phyloP scores from a whole-genome alignment of 1,140 invertebrate genomes.

The Venturia canescens region DNA sequence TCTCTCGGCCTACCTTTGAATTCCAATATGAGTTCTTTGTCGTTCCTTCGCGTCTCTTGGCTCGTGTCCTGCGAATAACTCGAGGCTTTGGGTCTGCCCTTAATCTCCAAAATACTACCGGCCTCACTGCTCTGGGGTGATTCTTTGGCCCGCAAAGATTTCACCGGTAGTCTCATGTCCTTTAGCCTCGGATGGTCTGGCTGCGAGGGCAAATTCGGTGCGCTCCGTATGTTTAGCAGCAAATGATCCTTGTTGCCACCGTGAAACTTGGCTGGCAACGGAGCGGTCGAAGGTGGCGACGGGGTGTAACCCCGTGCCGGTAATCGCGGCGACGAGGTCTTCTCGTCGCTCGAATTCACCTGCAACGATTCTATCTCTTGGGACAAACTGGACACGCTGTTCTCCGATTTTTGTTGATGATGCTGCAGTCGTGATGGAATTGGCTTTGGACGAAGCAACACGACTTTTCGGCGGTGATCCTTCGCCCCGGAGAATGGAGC shows the following conservation, averaged over 20 bases:
- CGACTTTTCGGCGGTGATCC: conserved; percentile 69
- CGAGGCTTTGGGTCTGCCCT: conserved; percentile 77
- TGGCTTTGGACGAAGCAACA: conserved; percentile 77
- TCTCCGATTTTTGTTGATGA: conserved; percentile 66
- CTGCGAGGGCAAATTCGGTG: conserved; percentile 84
- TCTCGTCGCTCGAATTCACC: conserved; percentile 79
- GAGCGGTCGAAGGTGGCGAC: conserved; percentile 88
- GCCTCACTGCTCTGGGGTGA: conserved; percentile 80
- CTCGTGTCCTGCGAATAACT: conserved; percentile 62
- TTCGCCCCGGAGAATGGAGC: conserved; percentile 61
- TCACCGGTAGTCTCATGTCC: conserved; percentile 83
- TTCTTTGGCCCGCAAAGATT: conserved; percentile 79
- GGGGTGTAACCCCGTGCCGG: conserved; percentile 81
- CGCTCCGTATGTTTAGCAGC: conserved; percentile 87
- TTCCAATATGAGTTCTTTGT: conserved; percentile 82
- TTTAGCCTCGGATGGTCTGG: conserved; percentile 83
- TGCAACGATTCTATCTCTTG: conserved; percentile 81
- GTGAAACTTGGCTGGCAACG: conserved; percentile 88
- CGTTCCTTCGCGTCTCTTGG: conserved; percentile 71
- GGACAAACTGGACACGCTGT: conserved; percentile 76
- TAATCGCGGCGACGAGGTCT: conserved; percentile 69
- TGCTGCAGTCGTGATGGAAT: conserved; percentile 79
- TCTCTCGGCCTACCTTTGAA: conserved; percentile 83
- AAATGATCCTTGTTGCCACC: conserved; percentile 81
- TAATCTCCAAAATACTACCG: conserved; percentile 80